phyloP scores from a whole-genome alignment of 2,113 vertebrate genomes.

The Willisornis vidua region DNA sequence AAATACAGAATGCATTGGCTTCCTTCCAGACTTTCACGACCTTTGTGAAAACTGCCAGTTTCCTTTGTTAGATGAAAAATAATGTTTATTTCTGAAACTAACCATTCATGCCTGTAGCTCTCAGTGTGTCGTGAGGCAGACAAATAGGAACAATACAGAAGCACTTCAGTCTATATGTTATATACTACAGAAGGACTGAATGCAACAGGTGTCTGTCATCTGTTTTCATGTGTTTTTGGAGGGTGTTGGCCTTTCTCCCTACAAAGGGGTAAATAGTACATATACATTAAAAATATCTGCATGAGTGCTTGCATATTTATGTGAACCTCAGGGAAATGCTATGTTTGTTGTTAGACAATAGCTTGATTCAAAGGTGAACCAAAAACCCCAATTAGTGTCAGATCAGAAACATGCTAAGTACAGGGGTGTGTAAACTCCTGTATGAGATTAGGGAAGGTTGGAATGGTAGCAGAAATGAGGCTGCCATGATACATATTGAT shows the following conservation, averaged over 20 bases:
- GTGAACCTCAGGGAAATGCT: not conserved
- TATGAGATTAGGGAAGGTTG: not conserved
- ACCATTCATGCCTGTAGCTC: not conserved
- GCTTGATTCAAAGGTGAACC: not conserved
- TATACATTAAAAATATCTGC: not conserved
- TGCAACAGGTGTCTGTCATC: constrained; percentile 14
- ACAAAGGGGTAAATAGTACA: not conserved
- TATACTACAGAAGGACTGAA: not conserved
- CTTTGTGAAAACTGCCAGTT: not conserved
- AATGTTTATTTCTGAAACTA: not conserved
- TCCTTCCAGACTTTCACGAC: not conserved
- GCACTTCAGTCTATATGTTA: not conserved
- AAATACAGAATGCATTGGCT: not conserved
- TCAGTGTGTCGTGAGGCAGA: not conserved
- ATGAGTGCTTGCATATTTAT: not conserved
- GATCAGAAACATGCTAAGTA: not conserved
- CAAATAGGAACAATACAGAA: not conserved
- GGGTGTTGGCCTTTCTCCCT: not conserved
- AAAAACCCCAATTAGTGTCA: not conserved
- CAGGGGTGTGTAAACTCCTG: not conserved
- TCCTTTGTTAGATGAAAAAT: not conserved
- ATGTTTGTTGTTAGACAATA: not conserved
- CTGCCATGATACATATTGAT: not conserved
- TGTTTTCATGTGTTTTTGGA: not conserved
- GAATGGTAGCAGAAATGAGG: not conserved